A percentile compares a stretch with the other conserved stretches of the same genome.
Evolutionary conservation across 1,140 invertebrate genomes (phyloP).

Genomic region (Pseudobourletiella spinata): DNA sequence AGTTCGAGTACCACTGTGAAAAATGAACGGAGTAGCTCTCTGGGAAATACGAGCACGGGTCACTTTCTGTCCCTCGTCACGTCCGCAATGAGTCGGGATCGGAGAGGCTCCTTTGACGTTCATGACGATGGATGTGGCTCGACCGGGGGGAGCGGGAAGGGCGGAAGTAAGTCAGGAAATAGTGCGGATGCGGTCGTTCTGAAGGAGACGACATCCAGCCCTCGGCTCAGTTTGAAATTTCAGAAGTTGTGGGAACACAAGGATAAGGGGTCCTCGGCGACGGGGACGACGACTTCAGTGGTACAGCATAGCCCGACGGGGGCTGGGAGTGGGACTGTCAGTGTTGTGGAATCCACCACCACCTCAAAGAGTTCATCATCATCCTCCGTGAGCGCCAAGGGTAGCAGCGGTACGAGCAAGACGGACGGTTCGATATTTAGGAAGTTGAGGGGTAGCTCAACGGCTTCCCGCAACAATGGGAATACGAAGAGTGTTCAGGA

Average conservation of each 20-base stretch:
- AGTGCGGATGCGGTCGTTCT: slow-evolving; percentile 35
- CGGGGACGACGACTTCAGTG: not conserved
- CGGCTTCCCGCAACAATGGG: slow-evolving; percentile 14
- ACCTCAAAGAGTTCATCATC: slow-evolving; percentile 7
- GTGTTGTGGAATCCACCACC: too few relatives aligned
- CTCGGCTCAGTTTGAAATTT: slow-evolving; percentile 62
- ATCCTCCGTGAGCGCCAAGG: not conserved
- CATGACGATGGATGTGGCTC: slow-evolving; percentile 25
- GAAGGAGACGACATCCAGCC: slow-evolving; percentile 50
- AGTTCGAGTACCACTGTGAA: slow-evolving; percentile 47
- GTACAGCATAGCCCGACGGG: too few relatives aligned
- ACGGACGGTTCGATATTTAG: slow-evolving; percentile 37
- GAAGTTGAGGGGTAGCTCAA: slow-evolving; percentile 29
- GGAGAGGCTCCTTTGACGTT: slow-evolving; percentile 52
- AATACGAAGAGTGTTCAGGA: slow-evolving; percentile 27
- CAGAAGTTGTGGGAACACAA: slow-evolving; percentile 58
- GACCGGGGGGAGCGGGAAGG: slow-evolving; percentile 39
- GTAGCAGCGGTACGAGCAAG: slow-evolving; percentile 10
- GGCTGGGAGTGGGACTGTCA: slow-evolving; percentile 6
- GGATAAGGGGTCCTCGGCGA: slow-evolving; percentile 25
- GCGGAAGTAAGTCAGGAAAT: slow-evolving; percentile 37
- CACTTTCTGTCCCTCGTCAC: slow-evolving; percentile 23
- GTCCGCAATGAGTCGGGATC: slow-evolving; percentile 46
- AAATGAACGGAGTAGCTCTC: slow-evolving; percentile 47
- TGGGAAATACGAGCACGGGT: slow-evolving; percentile 43